Base-by-base conservation (phyloP, 2,113 vertebrate species). In the Arothron firmamentum region DNA sequence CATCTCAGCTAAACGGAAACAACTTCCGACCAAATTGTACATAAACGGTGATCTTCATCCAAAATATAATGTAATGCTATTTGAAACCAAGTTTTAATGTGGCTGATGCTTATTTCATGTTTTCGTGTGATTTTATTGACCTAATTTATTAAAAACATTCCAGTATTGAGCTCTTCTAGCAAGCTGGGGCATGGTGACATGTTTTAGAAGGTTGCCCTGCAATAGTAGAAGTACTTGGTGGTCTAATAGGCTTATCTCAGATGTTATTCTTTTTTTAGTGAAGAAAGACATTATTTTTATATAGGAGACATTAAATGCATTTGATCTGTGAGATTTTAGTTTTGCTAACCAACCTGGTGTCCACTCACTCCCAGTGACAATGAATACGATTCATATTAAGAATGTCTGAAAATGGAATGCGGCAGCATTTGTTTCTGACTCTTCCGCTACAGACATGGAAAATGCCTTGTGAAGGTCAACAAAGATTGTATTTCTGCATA, bases 91-190 rank as follows among this genome's bases (percentile, higher is more conserved):
- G 28, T 79, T 82, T 80, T 74, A 72, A 52, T 56, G 52, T 76
- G 56, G 49, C 45, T 18, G 46, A 48, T 5, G 3, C n/a, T 17
- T 48, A n/a, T 18, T 62, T 68, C 55, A 75, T 55, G 10, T 34
- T 25, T 62, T 71, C 57, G 71, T 55, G 12, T 34, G 48, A 62
- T 77, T 62, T 80, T 74, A 62, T 62, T 13, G 43, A 56, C 15
- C 63, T 73, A 72, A 75, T 59, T 72, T 60, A 77, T 80, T 77
- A 59, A 64, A 65, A 66, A 48, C 54, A 56, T 66, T 77, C 81
- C 87, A 87, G 82, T 88, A 82, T 87, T 88, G 25, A 53, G 54
- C 42, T 73, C 70, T 74, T 34, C 56, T 34, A 56, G 67, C 46
- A 45, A 51, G 21, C 45, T 0, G 43, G 56, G 55, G 42, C 43